These are phyloP conservation scores for Threskiornis aethiopicus DNA, from an alignment of 2,797 vertebrate genomes.

Conservation along the genomic window DNA sequence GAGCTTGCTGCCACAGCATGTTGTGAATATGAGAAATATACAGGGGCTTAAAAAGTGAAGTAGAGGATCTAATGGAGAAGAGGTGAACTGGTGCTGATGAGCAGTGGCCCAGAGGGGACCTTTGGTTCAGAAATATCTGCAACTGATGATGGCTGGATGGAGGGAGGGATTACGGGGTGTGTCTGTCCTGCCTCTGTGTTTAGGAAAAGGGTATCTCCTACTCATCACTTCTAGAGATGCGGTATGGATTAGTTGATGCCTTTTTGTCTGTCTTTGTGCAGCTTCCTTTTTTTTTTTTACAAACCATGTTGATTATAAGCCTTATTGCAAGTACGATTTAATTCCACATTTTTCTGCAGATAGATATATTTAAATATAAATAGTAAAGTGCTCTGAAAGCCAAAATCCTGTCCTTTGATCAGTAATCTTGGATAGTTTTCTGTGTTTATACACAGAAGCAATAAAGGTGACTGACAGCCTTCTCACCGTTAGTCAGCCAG, in stretches of 20 bases:
- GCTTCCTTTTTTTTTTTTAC: background rate
- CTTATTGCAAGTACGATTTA: background rate
- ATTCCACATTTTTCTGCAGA: background rate
- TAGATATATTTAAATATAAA: background rate
- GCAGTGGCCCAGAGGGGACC: background rate
- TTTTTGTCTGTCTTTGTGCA: background rate
- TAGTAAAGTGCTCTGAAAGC: background rate
- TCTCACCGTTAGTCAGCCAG: background rate
- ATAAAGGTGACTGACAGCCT: background rate
- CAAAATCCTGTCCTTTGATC: background rate
- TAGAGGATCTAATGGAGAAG: background rate
- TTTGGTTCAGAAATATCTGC: background rate
- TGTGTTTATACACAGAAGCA: background rate
- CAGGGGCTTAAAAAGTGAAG: background rate
- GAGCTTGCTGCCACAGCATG: fast-evolving
- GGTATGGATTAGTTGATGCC: background rate
- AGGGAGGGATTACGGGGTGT: background rate
- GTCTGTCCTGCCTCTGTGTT: background rate
- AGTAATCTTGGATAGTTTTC: background rate
- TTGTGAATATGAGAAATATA: background rate
- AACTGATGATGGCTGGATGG: background rate
- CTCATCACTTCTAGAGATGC: background rate
- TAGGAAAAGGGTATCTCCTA: background rate
- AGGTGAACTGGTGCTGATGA: background rate
- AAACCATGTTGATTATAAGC: background rate